Evolutionary conservation across 2,797 vertebrate genomes (phyloP), one percentile per base, ranked within the genome.

Genomic region (Poeciliopsis paucimaculata): DNA sequence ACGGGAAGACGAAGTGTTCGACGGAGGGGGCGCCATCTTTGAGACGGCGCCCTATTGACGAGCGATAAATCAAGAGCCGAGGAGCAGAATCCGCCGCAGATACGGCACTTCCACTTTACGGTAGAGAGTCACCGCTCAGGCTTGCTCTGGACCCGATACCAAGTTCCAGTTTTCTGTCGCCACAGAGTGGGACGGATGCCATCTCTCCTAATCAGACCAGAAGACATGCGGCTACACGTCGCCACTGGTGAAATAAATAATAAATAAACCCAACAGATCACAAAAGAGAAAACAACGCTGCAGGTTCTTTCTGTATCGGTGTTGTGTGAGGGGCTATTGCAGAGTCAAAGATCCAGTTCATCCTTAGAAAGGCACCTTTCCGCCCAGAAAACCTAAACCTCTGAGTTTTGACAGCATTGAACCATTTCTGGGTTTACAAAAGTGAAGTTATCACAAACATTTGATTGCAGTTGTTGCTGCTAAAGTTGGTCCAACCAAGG

Each of bases 21-120:
- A 55, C 75, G 82, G 86, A 80, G n/a, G 53, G 79, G 80, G 71
- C 71, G 89, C 90, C 91, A 91, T 90, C 82, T 92, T 75, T 89
- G 75, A 76, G 78, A 43, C 3, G 57, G 73, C 53, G 13, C 64
- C 57, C 73, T 87, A 81, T 80, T 62, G 51, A 31, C 11, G 7
- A 39, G 82, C 39, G 11, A 70, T 70, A 70, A 71, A 85, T n/a
- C 28, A 64, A 18, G 78, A 80, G 72, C 57, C 55, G 36, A n/a
- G 20, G 43, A 18, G 66, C 23, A n/a, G 39, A 13, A 6, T 6
- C 11, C 23, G 23, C 64, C 9, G 39, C 64, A 13, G 64, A 26
- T 23, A 1, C 23, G 66, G 39, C 26, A 23, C n/a, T 43, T 43
- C 39, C 66, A 43, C 39, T 70, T 43, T 26, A 70, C 36, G 8